phyloP scores from a whole-genome alignment of 1,140 invertebrate species.

The Drosophila nigromelanica region DNA sequence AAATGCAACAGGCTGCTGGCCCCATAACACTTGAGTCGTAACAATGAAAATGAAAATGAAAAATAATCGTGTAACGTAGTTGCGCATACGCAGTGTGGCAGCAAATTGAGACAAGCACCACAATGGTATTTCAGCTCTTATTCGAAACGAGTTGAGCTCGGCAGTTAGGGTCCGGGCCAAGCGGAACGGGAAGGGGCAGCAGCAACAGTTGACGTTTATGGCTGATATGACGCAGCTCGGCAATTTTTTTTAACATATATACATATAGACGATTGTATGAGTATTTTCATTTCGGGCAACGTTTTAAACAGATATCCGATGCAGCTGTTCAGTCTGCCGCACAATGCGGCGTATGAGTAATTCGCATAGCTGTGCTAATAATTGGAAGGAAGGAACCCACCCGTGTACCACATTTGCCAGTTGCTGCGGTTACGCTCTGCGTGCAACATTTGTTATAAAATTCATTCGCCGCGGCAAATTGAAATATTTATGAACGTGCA shows the following conservation, averaged over 20 bases:
- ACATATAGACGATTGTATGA: slow-evolving; percentile 2
- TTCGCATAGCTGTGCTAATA: slow-evolving; percentile 57
- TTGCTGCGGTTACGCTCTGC: slow-evolving; percentile 15
- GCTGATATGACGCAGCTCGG: slow-evolving; percentile 55
- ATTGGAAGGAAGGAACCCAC: slow-evolving; percentile 25
- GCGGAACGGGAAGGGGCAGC: not conserved
- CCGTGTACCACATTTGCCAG: slow-evolving; percentile 16
- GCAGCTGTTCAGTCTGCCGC: slow-evolving; percentile 28
- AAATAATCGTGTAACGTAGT: slow-evolving; percentile 76
- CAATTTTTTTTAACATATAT: slow-evolving; percentile 21
- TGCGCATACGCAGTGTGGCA: slow-evolving; percentile 61
- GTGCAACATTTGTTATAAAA: slow-evolving; percentile 28
- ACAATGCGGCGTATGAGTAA: slow-evolving; percentile 61
- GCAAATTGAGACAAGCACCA: slow-evolving; percentile 60
- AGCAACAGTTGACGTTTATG: slow-evolving; percentile 78
- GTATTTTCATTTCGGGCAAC: slow-evolving; percentile 33
- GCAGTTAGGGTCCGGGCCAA: not conserved
- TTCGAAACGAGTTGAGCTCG: slow-evolving; percentile 28
- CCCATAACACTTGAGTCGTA: slow-evolving; percentile 67
- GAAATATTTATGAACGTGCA: slow-evolving; percentile 23
- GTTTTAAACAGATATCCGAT: slow-evolving; percentile 62
- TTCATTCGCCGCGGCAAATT: slow-evolving; percentile 37
- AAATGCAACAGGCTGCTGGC: slow-evolving; percentile 58
- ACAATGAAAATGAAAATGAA: slow-evolving; percentile 77
- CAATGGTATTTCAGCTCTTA: slow-evolving; percentile 31